phyloP scores from a whole-genome alignment of 2,113 vertebrate species.

The Notothenia rossii region DNA sequence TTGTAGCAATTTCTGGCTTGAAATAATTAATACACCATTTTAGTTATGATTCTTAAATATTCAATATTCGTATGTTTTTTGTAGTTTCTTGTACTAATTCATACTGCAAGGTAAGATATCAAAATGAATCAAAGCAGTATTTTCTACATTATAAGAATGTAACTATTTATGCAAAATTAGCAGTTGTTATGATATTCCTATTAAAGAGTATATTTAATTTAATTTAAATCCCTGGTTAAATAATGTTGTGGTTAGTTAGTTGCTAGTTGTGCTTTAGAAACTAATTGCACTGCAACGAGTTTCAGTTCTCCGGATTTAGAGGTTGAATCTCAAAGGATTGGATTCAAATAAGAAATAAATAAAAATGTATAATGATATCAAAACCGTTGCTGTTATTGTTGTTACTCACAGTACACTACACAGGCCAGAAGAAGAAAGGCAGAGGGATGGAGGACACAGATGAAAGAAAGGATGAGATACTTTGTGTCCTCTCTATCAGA shows the following conservation, averaged over 20 bases:
- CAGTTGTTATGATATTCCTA: background rate
- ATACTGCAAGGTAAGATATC: background rate
- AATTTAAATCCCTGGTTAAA: background rate
- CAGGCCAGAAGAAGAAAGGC: background rate
- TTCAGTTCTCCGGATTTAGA: background rate
- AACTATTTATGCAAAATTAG: background rate
- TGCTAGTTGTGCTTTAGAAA: background rate
- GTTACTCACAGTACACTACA: background rate
- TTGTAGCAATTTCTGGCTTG: background rate
- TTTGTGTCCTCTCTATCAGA: slow-evolving; percentile 20
- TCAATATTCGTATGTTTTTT: background rate
- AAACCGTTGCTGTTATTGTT: background rate
- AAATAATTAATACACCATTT: background rate
- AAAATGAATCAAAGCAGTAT: background rate
- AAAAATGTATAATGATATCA: background rate
- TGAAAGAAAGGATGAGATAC: background rate
- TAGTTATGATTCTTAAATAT: background rate
- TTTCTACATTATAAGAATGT: background rate
- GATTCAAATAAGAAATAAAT: background rate
- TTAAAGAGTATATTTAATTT: no score
- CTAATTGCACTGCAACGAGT: background rate
- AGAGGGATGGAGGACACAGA: background rate
- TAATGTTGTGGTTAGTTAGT: background rate
- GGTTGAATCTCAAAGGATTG: background rate
- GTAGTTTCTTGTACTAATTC: background rate